Evolutionary conservation across 2,888 invertebrate species (phyloP).

Genomic region (Crepidodera aurea): DNA sequence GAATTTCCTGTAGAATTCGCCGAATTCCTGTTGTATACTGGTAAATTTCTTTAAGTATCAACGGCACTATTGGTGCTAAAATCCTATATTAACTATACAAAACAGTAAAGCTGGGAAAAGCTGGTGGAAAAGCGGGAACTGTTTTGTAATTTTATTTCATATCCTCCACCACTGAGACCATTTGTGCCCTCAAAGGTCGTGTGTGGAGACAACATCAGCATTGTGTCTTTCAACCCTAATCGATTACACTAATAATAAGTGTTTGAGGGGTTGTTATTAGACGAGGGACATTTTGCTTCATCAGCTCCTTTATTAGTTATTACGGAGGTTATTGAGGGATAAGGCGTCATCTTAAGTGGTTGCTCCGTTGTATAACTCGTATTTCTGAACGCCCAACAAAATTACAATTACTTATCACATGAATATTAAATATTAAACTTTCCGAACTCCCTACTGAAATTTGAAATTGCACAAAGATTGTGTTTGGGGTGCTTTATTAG

Average conservation of each 20-base stretch:
- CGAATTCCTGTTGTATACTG: no score
- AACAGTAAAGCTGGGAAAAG: no score
- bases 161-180: conserved; percentile 14
- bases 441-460: conserved; percentile 43
- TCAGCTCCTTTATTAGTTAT: conserved; percentile 60
- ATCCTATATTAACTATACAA: no score
- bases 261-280: conserved; percentile 56
- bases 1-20: no score
- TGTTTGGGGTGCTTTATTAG: conserved; percentile 9
- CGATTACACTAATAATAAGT: conserved; percentile 54
- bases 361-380: conserved; percentile 38
- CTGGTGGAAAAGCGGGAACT: no score
- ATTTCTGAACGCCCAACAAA: conserved; percentile 27
- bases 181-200: conserved; percentile 11
- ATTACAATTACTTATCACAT: conserved; percentile 45
- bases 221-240: conserved; percentile 50
- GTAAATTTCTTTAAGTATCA: no score
- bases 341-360: conserved; percentile 47
- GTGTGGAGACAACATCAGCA: conserved; percentile 36
- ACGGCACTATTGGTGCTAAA: no score
- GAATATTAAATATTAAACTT: conserved; percentile 47
- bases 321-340: conserved; percentile 51
- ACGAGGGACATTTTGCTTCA: conserved; percentile 59
- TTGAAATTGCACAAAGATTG: conserved; percentile 45
- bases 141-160: no score